These are phyloP conservation scores for Crematogaster levior DNA, from an alignment of 2,888 invertebrate species.

Conservation along the genomic window DNA sequence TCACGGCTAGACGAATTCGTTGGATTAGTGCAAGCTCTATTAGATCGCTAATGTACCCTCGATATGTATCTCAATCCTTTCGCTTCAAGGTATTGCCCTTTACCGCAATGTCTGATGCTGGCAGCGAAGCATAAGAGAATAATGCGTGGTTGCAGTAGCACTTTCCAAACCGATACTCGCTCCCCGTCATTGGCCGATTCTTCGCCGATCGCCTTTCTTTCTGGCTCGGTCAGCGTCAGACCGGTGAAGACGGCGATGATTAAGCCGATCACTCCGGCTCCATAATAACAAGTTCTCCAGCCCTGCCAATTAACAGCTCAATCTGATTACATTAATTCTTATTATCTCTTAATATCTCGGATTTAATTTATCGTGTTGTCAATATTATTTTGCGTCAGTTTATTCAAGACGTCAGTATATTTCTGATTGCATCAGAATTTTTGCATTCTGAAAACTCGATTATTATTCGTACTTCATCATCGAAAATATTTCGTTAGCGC, in stretches of 20 bases:
- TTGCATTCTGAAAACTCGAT: background rate
- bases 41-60: conserved; percentile 56
- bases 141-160: conserved; percentile 92
- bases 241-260: conserved; percentile 91
- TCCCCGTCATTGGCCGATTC: conserved; percentile 85
- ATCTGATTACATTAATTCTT: conserved; percentile 2
- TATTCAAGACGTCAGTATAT: no score
- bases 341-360: no score
- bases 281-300: conserved; percentile 94
- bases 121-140: conserved; percentile 94
- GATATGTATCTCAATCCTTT: conserved; percentile 57
- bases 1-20: conserved; percentile 7
- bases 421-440: no score
- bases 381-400: background rate
- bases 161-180: conserved; percentile 91
- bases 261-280: conserved; percentile 92
- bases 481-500: background rate
- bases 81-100: conserved; percentile 66
- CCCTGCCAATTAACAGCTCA: conserved; percentile 86
- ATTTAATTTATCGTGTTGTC: background rate
- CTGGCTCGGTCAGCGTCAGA: conserved; percentile 92
- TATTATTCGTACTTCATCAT: background rate
- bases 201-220: conserved; percentile 91
- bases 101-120: conserved; percentile 94
- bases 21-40: conserved; percentile 39